Percentiles rank a stretch among this genome's conserved stretches.
Conservation (phyloP, 2,888 invertebrate genomes). For the Heteropelma amictum region DNA sequence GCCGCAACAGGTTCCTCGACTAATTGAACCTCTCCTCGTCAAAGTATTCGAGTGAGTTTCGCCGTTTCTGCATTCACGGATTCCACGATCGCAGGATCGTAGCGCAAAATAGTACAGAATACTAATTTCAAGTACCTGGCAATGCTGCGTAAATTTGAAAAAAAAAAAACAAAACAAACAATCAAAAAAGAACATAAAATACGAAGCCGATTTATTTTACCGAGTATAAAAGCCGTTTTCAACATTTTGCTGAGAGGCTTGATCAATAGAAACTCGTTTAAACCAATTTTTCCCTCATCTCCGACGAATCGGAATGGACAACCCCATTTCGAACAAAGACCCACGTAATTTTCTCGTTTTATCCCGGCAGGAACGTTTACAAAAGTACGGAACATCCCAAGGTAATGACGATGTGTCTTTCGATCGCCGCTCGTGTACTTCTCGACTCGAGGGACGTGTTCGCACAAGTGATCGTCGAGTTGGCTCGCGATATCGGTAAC, state of each 20-base stretch:
- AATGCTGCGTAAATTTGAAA: too few relatives aligned
- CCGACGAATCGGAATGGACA: too few relatives aligned
- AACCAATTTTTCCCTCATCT: background rate
- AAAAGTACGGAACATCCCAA: constrained; percentile 85
- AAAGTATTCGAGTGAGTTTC: constrained; percentile 81
- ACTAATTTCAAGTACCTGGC: too few relatives aligned
- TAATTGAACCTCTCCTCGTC: constrained; percentile 83
- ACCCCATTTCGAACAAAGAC: too few relatives aligned
- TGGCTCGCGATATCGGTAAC: constrained; percentile 69
- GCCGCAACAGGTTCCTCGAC: constrained; percentile 85
- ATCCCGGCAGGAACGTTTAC: constrained; percentile 81
- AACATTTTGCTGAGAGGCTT: too few relatives aligned
- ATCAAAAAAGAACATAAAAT: too few relatives aligned
- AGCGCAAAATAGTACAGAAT: background rate
- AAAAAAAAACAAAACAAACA: too few relatives aligned
- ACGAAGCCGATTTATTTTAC: too few relatives aligned
- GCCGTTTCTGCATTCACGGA: background rate
- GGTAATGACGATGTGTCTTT: constrained; percentile 88
- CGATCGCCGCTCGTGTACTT: constrained; percentile 88
- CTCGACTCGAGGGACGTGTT: constrained; percentile 80
- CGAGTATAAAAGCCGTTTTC: too few relatives aligned
- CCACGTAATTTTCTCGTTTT: constrained; percentile 7
- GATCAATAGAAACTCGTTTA: too few relatives aligned
- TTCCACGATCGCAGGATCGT: background rate
- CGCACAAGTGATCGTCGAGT: constrained; percentile 68